Evolutionary conservation across 2,888 invertebrate species (phyloP).

Genomic region (Leptinotarsa rubiginosa): DNA sequence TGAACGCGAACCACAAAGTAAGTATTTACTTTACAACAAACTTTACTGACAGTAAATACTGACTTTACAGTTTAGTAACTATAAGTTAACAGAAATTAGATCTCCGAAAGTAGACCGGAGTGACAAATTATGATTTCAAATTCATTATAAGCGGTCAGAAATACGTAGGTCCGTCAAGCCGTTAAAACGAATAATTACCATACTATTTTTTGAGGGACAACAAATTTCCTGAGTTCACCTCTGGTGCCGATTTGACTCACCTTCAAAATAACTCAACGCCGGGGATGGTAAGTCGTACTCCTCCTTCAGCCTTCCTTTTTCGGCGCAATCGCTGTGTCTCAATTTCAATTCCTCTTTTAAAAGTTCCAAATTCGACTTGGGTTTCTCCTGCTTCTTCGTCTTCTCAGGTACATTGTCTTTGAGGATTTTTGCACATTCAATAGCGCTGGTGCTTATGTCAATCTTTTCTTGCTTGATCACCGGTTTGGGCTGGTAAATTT

Average conservation of each 20-base stretch:
- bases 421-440: conserved; percentile 75
- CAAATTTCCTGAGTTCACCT: not conserved
- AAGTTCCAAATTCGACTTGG: conserved; percentile 94
- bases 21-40: too few species aligned
- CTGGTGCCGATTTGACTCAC: conserved; percentile 53
- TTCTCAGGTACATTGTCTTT: conserved; percentile 72
- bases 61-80: too few species aligned
- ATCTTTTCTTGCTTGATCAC: conserved; percentile 69
- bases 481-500: conserved; percentile 90
- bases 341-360: conserved; percentile 97
- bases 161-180: too few species aligned
- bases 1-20: too few species aligned
- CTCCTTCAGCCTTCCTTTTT: conserved; percentile 67
- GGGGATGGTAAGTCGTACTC: conserved; percentile 31
- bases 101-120: too few species aligned
- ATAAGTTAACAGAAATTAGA: too few species aligned
- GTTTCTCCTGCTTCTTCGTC: conserved; percentile 80
- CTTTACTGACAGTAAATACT: too few species aligned
- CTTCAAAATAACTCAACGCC: conserved; percentile 79
- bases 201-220: too few species aligned
- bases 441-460: conserved; percentile 71
- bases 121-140: too few species aligned
- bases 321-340: conserved; percentile 92
- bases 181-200: too few species aligned
- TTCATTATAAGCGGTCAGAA: too few species aligned